Evolutionary conservation across 2,888 invertebrate genomes (phyloP).

Genomic region (Diachrysia chrysitis): DNA sequence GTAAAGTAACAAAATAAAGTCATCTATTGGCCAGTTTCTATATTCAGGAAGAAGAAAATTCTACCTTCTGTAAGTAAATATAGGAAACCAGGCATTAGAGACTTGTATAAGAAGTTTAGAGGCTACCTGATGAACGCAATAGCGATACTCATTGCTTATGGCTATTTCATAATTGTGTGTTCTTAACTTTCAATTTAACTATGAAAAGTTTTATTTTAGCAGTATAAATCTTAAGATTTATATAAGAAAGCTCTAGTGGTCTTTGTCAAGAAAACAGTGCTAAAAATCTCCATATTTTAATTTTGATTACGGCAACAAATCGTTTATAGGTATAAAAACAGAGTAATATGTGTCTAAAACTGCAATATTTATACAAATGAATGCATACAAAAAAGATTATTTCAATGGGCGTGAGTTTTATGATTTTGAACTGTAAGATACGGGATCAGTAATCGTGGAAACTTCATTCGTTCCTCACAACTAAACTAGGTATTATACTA

Average conservation of each 20-base stretch:
- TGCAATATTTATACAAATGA: slow-evolving; percentile 1
- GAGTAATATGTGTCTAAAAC: background rate
- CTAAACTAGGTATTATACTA: background rate
- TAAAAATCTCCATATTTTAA: background rate
- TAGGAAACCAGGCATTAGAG: too few species aligned
- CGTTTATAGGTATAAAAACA: background rate
- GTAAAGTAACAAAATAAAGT: too few species aligned
- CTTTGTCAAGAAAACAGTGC: background rate
- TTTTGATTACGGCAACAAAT: background rate
- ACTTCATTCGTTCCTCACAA: background rate
- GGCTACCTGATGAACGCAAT: too few species aligned
- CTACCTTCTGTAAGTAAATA: too few species aligned
- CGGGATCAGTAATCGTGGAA: background rate
- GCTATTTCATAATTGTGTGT: too few species aligned
- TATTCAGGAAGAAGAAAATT: too few species aligned
- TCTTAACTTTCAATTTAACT: too few species aligned
- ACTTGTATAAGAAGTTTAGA: too few species aligned
- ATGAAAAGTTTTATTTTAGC: too few species aligned
- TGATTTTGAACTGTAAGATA: slow-evolving; percentile 2
- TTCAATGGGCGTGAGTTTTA: slow-evolving; percentile 4
- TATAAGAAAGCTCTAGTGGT: background rate
- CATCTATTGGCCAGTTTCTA: too few species aligned
- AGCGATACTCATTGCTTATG: too few species aligned
- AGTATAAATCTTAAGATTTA: background rate
- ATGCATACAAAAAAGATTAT: slow-evolving; percentile 4